phyloP scores from a whole-genome alignment of 2,888 invertebrate species.

The Operophtera brumata region DNA sequence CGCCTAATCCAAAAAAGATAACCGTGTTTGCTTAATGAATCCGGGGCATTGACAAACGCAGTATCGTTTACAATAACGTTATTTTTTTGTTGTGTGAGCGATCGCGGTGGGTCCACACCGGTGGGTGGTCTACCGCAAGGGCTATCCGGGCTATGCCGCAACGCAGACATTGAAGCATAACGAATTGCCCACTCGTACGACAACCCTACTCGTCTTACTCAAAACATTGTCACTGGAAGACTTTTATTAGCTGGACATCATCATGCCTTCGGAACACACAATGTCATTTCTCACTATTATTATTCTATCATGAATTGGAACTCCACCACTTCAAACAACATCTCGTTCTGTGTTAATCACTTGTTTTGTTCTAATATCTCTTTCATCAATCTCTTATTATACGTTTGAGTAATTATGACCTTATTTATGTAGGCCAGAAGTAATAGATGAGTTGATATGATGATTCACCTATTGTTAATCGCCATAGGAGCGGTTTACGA shows the following conservation, averaged over 20 bases:
- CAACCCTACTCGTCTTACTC: constrained; percentile 35
- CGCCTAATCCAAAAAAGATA: constrained; percentile 30
- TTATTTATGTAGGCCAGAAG: constrained; percentile 50
- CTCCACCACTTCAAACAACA: constrained; percentile 4
- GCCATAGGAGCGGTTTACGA: constrained; percentile 69
- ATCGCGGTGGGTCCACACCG: constrained; percentile 47
- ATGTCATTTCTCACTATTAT: constrained; percentile 3
- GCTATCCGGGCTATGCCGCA: constrained; percentile 39
- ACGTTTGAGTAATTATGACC: constrained; percentile 38
- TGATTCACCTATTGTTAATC: constrained; percentile 72
- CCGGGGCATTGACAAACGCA: constrained; percentile 42
- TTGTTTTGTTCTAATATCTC: constrained; percentile 21
- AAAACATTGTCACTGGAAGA: constrained; percentile 11
- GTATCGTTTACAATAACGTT: constrained; percentile 47
- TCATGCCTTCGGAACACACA: not conserved
- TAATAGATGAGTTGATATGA: constrained; percentile 58
- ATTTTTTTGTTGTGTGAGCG: constrained; percentile 48
- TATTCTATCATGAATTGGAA: constrained; percentile 13
- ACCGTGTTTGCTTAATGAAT: constrained; percentile 37
- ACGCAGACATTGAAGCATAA: constrained; percentile 35
- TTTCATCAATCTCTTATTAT: constrained; percentile 27
- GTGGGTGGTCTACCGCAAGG: constrained; percentile 60
- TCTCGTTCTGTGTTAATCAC: constrained; percentile 14
- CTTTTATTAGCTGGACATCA: constrained; percentile 4
- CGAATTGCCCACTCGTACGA: constrained; percentile 36